Base-by-base conservation (phyloP, 2,888 invertebrate genomes). In the Chalcosyrphus nemorum region DNA sequence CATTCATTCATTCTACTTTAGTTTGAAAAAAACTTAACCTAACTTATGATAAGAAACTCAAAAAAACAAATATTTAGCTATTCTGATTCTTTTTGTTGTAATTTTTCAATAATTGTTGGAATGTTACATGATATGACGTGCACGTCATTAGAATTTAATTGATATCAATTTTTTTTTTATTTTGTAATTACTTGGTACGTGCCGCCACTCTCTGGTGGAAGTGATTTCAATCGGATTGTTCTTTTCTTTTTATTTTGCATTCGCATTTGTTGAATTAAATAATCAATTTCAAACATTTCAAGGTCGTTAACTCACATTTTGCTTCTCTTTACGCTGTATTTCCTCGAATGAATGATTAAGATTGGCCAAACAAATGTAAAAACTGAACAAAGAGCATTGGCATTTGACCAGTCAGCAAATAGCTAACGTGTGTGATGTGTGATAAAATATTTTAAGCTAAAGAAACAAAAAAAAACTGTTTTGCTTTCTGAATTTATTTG, bases 61-160 rank as follows among this genome's bases (percentile, higher is more conserved):
- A 7, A 11, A 6, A 1, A 7, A 11, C 11, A 32, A 3, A 32
- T 3, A 38, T 5, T 13, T 4, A 13, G 4, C 5, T 1, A 9
- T 1, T 4, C 1, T 7, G 9, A 11, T 15, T 3, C 1, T 38
- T 7, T n/a, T 9, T 21, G 19, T 1, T 56, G 15, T 19, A n/a
- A 4, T 41, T 56, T 32, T n/a, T 4, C 5, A 47, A 35, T 57
- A 17, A 17, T 13, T 27, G n/a, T 21, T 1, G 2, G 50, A 65
- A 38, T 21, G 50, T 29, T 61, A 52, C 15, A 11, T 9, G 6
- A 61, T 61, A 50, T 41, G 47, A 24, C 32, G 52, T 35, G 43
- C n/a, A 4, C 15, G n/a, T 21, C 57, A 61, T 45, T 54, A 27
- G 35, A 52, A 32, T 63, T 70, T 47, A 56, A 72, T 72, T 72